These are phyloP conservation scores for Scolopax bukidnonensis DNA, from an alignment of 2,797 vertebrate genomes.

Conservation along the genomic window DNA sequence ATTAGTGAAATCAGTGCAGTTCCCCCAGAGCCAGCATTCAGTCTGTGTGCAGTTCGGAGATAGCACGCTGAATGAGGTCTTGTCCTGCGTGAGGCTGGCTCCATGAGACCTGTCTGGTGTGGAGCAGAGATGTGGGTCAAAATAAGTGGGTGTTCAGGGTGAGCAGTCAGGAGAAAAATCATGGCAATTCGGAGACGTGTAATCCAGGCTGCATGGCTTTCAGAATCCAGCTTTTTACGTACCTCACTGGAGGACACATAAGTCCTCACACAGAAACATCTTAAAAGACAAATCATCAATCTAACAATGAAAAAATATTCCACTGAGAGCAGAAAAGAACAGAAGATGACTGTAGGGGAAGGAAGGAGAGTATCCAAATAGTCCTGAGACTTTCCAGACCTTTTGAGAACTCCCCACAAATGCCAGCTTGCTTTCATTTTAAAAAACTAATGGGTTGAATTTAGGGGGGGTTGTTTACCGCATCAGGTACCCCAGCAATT, in stretches of 20 bases:
- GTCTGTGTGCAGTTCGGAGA: neutral
- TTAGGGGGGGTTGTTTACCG: neutral
- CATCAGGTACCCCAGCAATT: neutral
- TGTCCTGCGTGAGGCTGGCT: neutral
- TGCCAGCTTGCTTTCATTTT: neutral
- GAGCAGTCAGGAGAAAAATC: neutral
- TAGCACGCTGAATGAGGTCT: neutral
- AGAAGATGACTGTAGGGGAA: neutral
- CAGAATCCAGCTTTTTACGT: neutral
- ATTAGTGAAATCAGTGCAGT: neutral
- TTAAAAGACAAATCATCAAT: neutral
- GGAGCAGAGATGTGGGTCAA: neutral
- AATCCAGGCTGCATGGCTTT: neutral
- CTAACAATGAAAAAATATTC: neutral
- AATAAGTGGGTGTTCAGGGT: neutral
- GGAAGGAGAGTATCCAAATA: neutral
- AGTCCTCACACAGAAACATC: neutral
- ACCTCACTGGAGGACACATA: neutral
- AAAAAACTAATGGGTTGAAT: neutral
- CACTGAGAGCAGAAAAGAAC: neutral
- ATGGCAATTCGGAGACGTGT: fast-evolving
- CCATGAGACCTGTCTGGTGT: neutral
- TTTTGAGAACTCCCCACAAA: neutral
- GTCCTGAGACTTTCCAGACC: neutral
- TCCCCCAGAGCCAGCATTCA: neutral